Conservation (phyloP, 2,113 vertebrate genomes). For the Etia nguti region DNA sequence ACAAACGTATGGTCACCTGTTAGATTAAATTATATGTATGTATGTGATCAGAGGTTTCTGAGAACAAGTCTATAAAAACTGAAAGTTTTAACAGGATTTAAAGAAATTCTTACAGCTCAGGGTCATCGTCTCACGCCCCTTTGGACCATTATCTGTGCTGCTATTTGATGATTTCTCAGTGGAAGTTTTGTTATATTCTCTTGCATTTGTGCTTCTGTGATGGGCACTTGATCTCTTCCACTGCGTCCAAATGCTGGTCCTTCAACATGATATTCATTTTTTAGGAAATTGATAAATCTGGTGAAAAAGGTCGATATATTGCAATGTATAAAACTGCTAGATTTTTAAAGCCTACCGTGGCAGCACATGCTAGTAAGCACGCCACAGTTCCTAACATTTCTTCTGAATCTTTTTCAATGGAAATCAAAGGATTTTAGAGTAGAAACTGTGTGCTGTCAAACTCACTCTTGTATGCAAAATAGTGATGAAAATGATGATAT, state of each 20-base stretch:
- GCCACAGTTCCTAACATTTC: neutral
- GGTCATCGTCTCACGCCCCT: neutral
- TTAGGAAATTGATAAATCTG: neutral
- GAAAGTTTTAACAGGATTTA: neutral
- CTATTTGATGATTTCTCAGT: neutral
- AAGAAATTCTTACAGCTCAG: neutral
- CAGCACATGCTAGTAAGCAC: neutral
- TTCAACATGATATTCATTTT: accelerated
- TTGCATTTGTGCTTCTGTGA: neutral
- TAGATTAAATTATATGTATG: neutral
- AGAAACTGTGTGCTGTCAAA: neutral
- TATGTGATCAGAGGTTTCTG: neutral
- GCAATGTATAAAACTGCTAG: neutral
- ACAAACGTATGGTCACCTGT: accelerated
- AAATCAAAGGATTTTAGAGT: neutral
- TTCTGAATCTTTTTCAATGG: neutral
- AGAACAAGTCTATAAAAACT: neutral
- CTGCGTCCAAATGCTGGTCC: accelerated
- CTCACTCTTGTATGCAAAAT: neutral
- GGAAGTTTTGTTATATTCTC: neutral
- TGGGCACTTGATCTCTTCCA: neutral
- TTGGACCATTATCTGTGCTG: neutral
- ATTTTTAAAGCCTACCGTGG: neutral
- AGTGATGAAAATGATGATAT: neutral
- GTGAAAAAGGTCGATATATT: neutral